These are phyloP conservation scores for Periophthalmus modestus DNA, from an alignment of 2,113 vertebrate genomes.

Conservation along the genomic window DNA sequence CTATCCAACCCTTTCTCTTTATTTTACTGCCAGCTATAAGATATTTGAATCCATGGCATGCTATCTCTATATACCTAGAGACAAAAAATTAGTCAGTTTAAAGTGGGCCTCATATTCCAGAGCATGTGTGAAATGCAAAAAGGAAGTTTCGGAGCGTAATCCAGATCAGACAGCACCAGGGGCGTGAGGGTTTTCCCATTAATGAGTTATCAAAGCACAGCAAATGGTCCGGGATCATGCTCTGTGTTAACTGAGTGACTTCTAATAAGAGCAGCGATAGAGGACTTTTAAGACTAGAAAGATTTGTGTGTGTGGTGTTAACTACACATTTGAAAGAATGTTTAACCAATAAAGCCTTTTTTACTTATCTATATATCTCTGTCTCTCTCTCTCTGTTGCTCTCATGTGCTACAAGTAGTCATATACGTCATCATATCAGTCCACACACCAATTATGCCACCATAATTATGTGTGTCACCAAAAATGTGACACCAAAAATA, in stretches of 20 bases:
- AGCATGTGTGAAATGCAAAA: conserved; percentile 66
- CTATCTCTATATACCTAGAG: conserved; percentile 36
- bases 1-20: conserved; percentile 33
- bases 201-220: conserved; percentile 78
- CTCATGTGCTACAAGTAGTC: no score
- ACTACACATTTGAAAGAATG: conserved; percentile 29
- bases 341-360: no score
- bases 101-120: conserved; percentile 59
- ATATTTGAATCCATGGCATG: conserved; percentile 62
- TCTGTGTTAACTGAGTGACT: conserved; percentile 73
- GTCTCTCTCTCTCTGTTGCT: no score
- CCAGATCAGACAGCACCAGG: conserved; percentile 65
- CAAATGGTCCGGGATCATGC: conserved; percentile 75
- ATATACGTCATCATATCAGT: no score
- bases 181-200: conserved; percentile 69
- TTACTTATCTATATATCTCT: no score
- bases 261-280: conserved; percentile 68
- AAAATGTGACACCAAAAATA: no score
- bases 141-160: conserved; percentile 65
- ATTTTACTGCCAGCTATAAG: conserved; percentile 42
- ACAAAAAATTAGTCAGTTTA: conserved; percentile 67
- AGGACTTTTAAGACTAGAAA: conserved; percentile 47
- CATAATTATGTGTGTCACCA: no score
- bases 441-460: no score
- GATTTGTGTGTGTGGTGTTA: conserved; percentile 15